Conservation (phyloP, 2,797 vertebrate genomes). For the Poecilia picta region DNA sequence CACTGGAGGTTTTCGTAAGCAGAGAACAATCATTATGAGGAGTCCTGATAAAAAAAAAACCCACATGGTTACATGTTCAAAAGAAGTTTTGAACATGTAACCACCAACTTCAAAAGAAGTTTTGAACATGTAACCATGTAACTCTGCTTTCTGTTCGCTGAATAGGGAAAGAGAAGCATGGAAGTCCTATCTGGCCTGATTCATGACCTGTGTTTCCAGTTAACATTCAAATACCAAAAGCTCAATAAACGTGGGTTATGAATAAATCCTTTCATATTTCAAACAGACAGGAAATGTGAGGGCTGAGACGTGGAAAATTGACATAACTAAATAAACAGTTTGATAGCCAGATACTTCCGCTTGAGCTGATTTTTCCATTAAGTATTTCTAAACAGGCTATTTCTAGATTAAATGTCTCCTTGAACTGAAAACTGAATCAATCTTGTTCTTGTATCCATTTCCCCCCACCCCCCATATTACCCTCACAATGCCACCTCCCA, state of each 20-base stretch:
- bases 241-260: constrained; percentile 29
- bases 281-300: constrained; percentile 44
- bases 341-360: constrained; percentile 33
- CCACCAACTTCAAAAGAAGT: not conserved
- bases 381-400: constrained; percentile 44
- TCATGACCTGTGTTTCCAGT: constrained; percentile 6
- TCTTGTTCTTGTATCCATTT: not conserved
- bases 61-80: not conserved
- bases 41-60: not conserved
- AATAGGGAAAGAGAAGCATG: not conserved
- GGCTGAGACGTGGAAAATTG: constrained; percentile 40
- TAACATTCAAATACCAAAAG: constrained; percentile 27
- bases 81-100: not conserved
- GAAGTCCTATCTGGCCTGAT: not conserved
- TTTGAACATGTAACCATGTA: no score
- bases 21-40: not conserved
- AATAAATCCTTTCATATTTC: constrained; percentile 50
- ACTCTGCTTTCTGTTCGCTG: not conserved
- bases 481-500: not conserved
- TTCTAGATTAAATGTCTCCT: constrained; percentile 18
- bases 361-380: constrained; percentile 42
- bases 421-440: not conserved
- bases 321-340: constrained; percentile 47
- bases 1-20: not conserved
- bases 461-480: not conserved